These are phyloP conservation scores for Apis cerana DNA, from an alignment of 1,140 invertebrate genomes.

Conservation along the genomic window DNA sequence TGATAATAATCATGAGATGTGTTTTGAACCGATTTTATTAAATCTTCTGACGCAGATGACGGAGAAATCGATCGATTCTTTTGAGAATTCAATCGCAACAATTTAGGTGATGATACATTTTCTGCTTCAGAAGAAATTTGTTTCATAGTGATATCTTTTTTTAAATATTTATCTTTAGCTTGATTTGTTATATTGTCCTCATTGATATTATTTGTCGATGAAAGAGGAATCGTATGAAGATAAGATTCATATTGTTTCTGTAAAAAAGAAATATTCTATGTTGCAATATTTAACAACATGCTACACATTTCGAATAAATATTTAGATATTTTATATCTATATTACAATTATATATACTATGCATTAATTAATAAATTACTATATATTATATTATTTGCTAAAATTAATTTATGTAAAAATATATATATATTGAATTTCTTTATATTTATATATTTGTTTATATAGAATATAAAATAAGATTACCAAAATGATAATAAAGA, in stretches of 20 bases:
- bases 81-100: not conserved
- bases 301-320: not conserved
- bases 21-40: not conserved
- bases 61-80: conserved; percentile 1
- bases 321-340: not conserved
- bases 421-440: no score
- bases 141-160: not conserved
- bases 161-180: conserved; percentile 54
- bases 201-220: conserved; percentile 54
- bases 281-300: not conserved
- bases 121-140: conserved; percentile 14
- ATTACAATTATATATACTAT: not conserved
- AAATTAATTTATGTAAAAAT: not conserved
- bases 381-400: not conserved
- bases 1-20: not conserved
- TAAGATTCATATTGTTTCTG: conserved; percentile 78
- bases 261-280: conserved; percentile 41
- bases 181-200: conserved; percentile 72
- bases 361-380: not conserved
- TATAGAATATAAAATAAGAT: not conserved
- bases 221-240: conserved; percentile 60
- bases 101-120: not conserved
- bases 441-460: not conserved
- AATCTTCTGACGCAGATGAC: not conserved
- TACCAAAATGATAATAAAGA: not conserved